Evolutionary conservation across 1,140 invertebrate species (phyloP), one percentile per base, ranked within the genome.

Genomic region (Drepana arcuata): DNA sequence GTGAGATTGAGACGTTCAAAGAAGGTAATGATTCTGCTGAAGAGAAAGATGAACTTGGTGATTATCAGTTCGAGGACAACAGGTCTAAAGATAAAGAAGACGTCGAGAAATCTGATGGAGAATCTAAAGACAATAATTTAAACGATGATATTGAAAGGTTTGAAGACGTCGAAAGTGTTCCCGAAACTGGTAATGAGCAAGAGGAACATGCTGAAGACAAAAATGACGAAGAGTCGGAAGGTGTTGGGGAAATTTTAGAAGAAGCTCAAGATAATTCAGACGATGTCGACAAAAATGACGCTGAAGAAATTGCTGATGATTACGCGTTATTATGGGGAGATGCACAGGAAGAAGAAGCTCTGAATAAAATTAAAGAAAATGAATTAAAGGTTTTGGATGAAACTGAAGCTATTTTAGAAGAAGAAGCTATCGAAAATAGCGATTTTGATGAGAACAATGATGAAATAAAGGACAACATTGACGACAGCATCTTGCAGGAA

Each of bases 51-150:
- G 18, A 44, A 26, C 39, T 57, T n/a, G 45, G 48, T 37, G 57
- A 74, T 37, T 77, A 77, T 34, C 63, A 69, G 30, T 48, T 71
- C 7, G 72, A 77, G 56, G 75, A 77, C 18, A 75, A 73, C 35
- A 62, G 71, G 24, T 66, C 58, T n/a, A 52, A 51, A 21, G 38
- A 41, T 16, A 47, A 54, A 16, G 48, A 60, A 37, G 52, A 57
- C 7, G 13, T 16, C n/a, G n/a, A n/a, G n/a, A n/a, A n/a, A n/a
- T n/a, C n/a, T n/a, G n/a, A n/a, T n/a, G n/a, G n/a, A n/a, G n/a
- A n/a, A n/a, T n/a, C n/a, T 27, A 41, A 48, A 31, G 26, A 16
- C 14, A 40, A 15, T 23, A 2, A 31, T 28, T 16, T 7, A 14
- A 26, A 34, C 21, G 24, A 26, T 26, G 24, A 26, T 6, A 26